phyloP scores from a whole-genome alignment of 1,140 invertebrate species.

The Drosophila grimshawi region DNA sequence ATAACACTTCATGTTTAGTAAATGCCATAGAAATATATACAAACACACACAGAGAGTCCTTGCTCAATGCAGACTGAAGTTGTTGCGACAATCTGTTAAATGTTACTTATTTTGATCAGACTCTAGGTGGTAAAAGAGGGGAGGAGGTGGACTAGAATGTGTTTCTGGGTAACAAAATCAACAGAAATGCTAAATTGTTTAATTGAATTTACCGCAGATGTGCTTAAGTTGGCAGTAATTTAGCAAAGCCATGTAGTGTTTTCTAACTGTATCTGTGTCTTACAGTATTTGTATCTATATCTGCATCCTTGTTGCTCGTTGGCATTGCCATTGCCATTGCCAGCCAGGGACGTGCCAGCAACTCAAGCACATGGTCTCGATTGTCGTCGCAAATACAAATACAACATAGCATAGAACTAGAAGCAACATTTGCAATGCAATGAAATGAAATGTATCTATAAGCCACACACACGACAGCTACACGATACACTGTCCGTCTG shows the following conservation, averaged over 20 bases:
- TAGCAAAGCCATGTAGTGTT: slow-evolving; percentile 68
- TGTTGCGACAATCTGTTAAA: slow-evolving; percentile 57
- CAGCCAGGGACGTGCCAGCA: slow-evolving; percentile 55
- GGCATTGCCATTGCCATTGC: neutral
- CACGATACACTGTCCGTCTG: slow-evolving; percentile 19
- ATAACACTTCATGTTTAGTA: slow-evolving; percentile 77
- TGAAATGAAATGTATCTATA: slow-evolving; percentile 70
- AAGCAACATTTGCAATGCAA: slow-evolving; percentile 47
- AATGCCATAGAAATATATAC: slow-evolving; percentile 58
- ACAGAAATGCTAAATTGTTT: slow-evolving; percentile 79
- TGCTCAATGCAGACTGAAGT: slow-evolving; percentile 57
- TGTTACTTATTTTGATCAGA: slow-evolving; percentile 62
- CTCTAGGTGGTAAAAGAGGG: neutral
- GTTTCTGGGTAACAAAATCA: slow-evolving; percentile 66
- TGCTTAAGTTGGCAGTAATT: slow-evolving; percentile 80
- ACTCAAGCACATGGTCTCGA: slow-evolving; percentile 63
- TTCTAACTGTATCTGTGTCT: slow-evolving; percentile 49
- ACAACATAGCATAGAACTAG: slow-evolving; percentile 24
- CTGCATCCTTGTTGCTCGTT: slow-evolving; percentile 33
- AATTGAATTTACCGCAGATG: slow-evolving; percentile 82
- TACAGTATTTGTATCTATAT: slow-evolving; percentile 23
- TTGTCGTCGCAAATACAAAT: slow-evolving; percentile 70
- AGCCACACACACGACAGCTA: slow-evolving; percentile 33
- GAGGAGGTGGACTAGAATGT: neutral
- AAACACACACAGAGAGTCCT: slow-evolving; percentile 26